Evolutionary conservation across 2,888 invertebrate species (phyloP).

Genomic region (Ophion ellenae): DNA sequence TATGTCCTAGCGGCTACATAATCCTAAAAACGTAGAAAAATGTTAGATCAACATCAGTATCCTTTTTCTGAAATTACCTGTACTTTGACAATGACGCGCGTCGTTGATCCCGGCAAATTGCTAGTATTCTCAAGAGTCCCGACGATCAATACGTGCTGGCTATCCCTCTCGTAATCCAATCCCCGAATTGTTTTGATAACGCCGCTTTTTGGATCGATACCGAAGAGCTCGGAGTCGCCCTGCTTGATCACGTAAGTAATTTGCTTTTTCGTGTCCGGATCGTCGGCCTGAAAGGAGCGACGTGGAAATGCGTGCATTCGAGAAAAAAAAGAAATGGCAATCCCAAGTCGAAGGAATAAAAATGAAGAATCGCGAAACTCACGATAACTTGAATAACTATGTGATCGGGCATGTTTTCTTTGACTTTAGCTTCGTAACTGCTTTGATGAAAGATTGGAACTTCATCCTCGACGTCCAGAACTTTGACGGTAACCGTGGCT

Average conservation of each 20-base stretch:
- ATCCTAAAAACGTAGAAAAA: no score
- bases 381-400: conserved; percentile 92
- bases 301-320: neutral
- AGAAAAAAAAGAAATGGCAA: neutral
- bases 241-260: conserved; percentile 93
- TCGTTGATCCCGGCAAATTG: conserved; percentile 88
- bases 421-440: conserved; percentile 91
- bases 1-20: no score
- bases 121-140: conserved; percentile 93
- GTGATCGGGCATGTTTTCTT: conserved; percentile 92
- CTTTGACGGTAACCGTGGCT: conserved; percentile 92
- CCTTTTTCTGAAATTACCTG: conserved; percentile 84
- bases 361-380: conserved; percentile 70
- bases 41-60: neutral
- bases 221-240: conserved; percentile 92
- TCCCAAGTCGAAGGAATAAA: conserved; percentile 8
- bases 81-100: conserved; percentile 90
- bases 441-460: conserved; percentile 90
- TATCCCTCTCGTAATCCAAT: conserved; percentile 91
- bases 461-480: conserved; percentile 93
- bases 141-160: conserved; percentile 89
- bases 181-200: conserved; percentile 90
- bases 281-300: conserved; percentile 87
- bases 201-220: conserved; percentile 92
- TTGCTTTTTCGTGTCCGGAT: conserved; percentile 92